Base-by-base conservation (phyloP, 1,140 invertebrate genomes). In the Vanessa tameamea region DNA sequence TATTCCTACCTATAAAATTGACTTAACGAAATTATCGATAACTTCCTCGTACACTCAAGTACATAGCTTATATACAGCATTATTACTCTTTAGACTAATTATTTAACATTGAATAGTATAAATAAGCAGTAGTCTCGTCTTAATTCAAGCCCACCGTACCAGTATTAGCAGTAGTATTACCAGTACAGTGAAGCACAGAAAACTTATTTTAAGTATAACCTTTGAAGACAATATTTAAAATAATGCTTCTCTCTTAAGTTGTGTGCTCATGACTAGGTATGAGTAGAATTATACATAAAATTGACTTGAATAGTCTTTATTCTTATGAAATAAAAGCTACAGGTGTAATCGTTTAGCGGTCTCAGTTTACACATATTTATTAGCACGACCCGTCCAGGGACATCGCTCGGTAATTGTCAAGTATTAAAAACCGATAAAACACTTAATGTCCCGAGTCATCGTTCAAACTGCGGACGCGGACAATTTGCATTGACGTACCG, bases 341-440 rank as follows among this genome's bases (percentile, higher is more conserved):
- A 73, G 50, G 11, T 55, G 63, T 64, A 64, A 69, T 43, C 64
- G 31, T 61, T 59, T 61, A 47, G 47, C 55, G 59, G 26, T 31
- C 55, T 68, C 37, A 57, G 53, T 72, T 61, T 72, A 72, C 64
- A 69, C 59, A 31, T 69, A 73, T 73, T 78, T 66, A 75, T 75
- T 73, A 70, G 50, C 31, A 57, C 55, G 73, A 75, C 71, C 79
- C 78, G 78, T 84, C 77, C 78, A 77, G 77, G 75, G 68, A 78
- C 78, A 82, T 74, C 72, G 76, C 75, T 69, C 59, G 70, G 73
- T 86, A 86, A 86, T 86, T 84, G 78, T 80, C 73, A 73, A 80
- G 73, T 80, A 85, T 83, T 85, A 87, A 82, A 83, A 81, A 79
- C 73, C 79, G 77, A 85, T 87, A 85, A 85, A 83, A 84, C 75